Evolutionary conservation across 2,797 vertebrate genomes (phyloP).

Genomic region (Sebastes miniatus): DNA sequence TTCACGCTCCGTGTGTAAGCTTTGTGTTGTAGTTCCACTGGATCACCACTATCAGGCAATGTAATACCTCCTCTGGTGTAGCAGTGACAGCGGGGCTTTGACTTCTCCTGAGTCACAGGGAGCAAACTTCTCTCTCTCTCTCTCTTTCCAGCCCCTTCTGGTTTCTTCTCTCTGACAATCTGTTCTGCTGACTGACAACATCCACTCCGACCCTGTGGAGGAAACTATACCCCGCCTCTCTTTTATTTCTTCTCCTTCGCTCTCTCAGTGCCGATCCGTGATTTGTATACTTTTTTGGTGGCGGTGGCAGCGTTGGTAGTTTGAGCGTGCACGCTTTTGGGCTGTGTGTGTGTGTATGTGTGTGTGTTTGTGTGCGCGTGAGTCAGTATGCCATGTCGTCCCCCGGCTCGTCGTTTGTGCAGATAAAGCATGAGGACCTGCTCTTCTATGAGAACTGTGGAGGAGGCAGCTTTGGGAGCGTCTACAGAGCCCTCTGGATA

Average conservation of each 20-base stretch:
- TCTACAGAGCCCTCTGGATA: constrained; percentile 95
- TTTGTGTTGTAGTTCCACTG: constrained; percentile 61
- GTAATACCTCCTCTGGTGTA: constrained; percentile 49
- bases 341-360: constrained; percentile 28
- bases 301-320: background rate
- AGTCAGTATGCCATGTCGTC: constrained; percentile 99
- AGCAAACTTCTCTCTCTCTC: constrained; percentile 66
- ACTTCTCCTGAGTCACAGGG: constrained; percentile 57
- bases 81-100: constrained; percentile 26
- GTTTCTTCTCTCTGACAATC: constrained; percentile 59
- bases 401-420: constrained; percentile 96
- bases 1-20: background rate
- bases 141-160: constrained; percentile 74
- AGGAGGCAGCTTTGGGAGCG: constrained; percentile 96
- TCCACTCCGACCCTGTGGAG: constrained; percentile 42
- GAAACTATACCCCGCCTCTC: constrained; percentile 35
- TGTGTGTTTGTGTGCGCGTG: constrained; percentile 49
- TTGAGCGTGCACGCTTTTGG: constrained; percentile 22
- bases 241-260: background rate
- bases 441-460: constrained; percentile 98
- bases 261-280: constrained; percentile 2
- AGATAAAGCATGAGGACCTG: constrained; percentile 97
- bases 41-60: constrained; percentile 70
- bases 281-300: constrained; percentile 21
- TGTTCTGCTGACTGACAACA: constrained; percentile 65